phyloP scores from a whole-genome alignment of 2,113 vertebrate species.

The Cyanoramphus novaezelandiae region DNA sequence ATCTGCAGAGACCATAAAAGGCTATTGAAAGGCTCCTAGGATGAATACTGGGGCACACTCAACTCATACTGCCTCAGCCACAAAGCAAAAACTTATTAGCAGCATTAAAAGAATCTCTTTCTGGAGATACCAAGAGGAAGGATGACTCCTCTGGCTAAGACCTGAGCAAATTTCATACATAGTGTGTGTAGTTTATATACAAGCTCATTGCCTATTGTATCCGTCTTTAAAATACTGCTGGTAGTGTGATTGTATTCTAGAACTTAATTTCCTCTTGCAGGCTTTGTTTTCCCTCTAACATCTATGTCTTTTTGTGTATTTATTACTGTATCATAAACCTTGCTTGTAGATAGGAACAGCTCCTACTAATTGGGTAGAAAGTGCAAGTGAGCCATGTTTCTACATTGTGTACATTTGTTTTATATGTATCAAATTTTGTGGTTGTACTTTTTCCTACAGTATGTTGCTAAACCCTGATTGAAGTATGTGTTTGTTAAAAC shows the following conservation, averaged over 20 bases:
- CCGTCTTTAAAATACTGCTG: background rate
- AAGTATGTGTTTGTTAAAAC: conserved; percentile 8
- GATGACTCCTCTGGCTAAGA: background rate
- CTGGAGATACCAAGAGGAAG: background rate
- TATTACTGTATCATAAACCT: background rate
- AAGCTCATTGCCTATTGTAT: background rate
- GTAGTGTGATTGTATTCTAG: background rate
- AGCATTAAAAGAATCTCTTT: background rate
- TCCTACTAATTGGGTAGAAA: background rate
- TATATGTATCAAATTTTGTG: background rate
- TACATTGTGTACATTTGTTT: background rate
- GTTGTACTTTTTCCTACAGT: background rate
- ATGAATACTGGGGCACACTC: background rate
- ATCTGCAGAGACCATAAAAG: background rate
- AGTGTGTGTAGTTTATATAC: background rate
- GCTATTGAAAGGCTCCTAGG: background rate
- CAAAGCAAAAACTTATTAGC: background rate
- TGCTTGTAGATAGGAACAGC: background rate
- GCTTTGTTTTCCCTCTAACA: background rate
- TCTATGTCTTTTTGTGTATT: background rate
- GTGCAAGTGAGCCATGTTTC: background rate
- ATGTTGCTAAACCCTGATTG: background rate
- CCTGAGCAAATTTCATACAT: background rate
- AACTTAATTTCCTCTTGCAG: background rate
- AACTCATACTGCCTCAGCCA: background rate